Evolutionary conservation across 1,140 invertebrate genomes (phyloP).

Genomic region (Pantala flavescens): DNA sequence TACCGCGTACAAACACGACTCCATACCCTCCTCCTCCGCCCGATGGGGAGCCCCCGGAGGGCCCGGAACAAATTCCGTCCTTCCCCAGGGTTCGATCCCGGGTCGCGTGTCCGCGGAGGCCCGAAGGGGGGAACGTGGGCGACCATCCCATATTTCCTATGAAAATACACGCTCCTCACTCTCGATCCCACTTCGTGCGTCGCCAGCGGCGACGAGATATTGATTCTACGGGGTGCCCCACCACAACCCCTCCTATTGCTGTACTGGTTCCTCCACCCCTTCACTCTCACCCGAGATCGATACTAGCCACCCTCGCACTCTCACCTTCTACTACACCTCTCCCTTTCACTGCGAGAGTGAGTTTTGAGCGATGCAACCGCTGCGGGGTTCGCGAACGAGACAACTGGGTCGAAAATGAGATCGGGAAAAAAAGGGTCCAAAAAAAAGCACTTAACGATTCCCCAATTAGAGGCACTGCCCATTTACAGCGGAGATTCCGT

Average conservation of each 20-base stretch:
- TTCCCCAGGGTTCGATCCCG: background rate
- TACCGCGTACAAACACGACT: background rate
- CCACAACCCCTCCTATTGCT: background rate
- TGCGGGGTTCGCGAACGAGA: too few relatives aligned
- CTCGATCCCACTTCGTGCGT: background rate
- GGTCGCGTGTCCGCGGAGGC: background rate
- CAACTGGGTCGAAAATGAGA: too few relatives aligned
- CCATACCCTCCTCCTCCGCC: background rate
- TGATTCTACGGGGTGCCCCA: background rate
- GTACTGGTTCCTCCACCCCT: background rate
- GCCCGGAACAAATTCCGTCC: background rate
- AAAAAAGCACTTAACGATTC: too few relatives aligned
- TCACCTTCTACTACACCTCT: constrained; percentile 5
- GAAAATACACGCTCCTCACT: background rate
- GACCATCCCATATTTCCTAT: background rate
- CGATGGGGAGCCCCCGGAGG: background rate
- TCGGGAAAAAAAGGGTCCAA: too few relatives aligned
- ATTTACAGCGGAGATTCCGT: too few relatives aligned
- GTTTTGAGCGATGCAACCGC: background rate
- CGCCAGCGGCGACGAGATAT: background rate
- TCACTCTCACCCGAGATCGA: constrained; percentile 2
- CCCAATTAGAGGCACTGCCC: too few relatives aligned
- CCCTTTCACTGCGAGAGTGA: background rate
- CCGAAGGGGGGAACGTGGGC: background rate
- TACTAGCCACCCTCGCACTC: background rate